Percentiles rank a stretch among this genome's conserved stretches.
Evolutionary conservation across 2,888 invertebrate species (phyloP).

Genomic region (Nymphalis c-album): DNA sequence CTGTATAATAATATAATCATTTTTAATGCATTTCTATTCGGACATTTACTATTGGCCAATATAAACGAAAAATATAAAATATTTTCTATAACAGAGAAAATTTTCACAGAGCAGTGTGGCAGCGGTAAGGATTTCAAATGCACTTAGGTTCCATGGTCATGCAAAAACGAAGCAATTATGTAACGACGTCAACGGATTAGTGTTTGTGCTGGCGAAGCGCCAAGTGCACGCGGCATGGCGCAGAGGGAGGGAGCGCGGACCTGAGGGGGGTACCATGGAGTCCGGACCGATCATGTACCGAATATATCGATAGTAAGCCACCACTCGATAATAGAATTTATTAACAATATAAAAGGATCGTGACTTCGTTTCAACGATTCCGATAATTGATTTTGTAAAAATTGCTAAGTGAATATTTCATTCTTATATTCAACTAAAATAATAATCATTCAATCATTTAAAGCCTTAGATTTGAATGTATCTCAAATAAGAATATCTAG

Average conservation of each 20-base stretch:
- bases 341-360: slow-evolving; percentile 4
- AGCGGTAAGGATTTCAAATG: slow-evolving; percentile 28
- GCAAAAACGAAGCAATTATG: slow-evolving; percentile 75
- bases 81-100: slow-evolving; percentile 2
- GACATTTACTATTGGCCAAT: no score
- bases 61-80: neutral
- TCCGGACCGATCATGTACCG: slow-evolving; percentile 27
- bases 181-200: slow-evolving; percentile 74
- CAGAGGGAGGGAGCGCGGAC: slow-evolving; percentile 20
- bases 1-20: no score
- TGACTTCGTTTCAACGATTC: neutral
- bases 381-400: slow-evolving; percentile 9
- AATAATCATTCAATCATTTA: no score
- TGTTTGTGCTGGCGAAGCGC: slow-evolving; percentile 66
- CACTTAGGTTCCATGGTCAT: slow-evolving; percentile 38
- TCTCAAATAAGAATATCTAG: no score
- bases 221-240: slow-evolving; percentile 55
- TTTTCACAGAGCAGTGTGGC: neutral
- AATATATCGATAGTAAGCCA: slow-evolving; percentile 38
- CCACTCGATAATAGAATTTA: slow-evolving; percentile 21
- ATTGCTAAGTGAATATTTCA: neutral
- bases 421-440: neutral
- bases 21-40: no score
- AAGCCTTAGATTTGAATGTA: no score
- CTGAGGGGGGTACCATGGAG: slow-evolving; percentile 5